Evolutionary conservation across 2,888 invertebrate genomes (phyloP).

Genomic region (Drosophila monieri): DNA sequence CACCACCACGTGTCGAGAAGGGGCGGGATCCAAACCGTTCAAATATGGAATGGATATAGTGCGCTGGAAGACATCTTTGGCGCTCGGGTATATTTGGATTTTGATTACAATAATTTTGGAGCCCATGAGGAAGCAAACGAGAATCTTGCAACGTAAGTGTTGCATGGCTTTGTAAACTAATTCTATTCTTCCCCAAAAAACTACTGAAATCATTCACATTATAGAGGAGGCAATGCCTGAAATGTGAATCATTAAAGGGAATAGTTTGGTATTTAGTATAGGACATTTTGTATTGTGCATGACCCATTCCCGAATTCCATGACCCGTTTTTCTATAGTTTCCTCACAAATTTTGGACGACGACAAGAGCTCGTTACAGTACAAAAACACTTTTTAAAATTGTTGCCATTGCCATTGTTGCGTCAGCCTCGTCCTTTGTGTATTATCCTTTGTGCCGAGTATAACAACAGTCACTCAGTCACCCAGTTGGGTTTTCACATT

Average conservation of each 20-base stretch:
- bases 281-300: constrained; percentile 15
- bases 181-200: not conserved
- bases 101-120: not conserved
- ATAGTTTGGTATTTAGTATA: constrained; percentile 27
- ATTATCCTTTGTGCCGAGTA: constrained; percentile 67
- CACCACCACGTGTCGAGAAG: constrained; percentile 56
- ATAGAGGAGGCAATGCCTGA: not conserved
- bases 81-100: not conserved
- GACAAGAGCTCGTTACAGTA: constrained; percentile 23
- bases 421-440: constrained; percentile 74
- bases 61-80: not conserved
- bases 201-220: not conserved
- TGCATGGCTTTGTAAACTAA: not conserved
- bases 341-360: constrained; percentile 56
- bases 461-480: constrained; percentile 47
- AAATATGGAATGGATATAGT: not conserved
- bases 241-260: constrained; percentile 14
- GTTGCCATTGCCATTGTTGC: constrained; percentile 77
- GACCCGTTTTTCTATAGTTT: constrained; percentile 66
- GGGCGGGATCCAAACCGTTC: not conserved
- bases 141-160: not conserved
- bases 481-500: constrained; percentile 47
- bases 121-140: not conserved
- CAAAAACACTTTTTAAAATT: constrained; percentile 71
- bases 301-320: constrained; percentile 22